phyloP scores from a whole-genome alignment of 2,888 invertebrate genomes.

The Brachylomia viminalis region DNA sequence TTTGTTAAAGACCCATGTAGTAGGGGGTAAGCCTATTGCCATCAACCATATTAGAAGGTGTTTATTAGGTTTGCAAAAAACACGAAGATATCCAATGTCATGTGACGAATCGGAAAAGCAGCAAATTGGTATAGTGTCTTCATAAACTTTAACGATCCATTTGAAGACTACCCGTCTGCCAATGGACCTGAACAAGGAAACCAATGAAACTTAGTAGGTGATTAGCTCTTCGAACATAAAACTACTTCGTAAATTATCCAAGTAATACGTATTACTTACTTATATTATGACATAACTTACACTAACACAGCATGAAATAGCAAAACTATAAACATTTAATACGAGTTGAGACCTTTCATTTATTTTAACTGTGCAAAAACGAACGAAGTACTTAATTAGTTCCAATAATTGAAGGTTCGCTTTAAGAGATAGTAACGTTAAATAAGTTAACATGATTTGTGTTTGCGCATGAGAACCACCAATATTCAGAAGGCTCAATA shows the following conservation, averaged over 20 bases:
- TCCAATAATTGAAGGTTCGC: neutral
- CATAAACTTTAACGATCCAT: neutral
- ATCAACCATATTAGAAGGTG: too few relatives aligned
- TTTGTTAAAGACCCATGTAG: too few relatives aligned
- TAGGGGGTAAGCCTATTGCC: too few relatives aligned
- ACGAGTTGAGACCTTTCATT: neutral
- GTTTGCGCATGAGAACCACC: neutral
- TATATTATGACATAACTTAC: neutral
- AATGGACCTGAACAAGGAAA: neutral
- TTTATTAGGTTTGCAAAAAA: too few relatives aligned
- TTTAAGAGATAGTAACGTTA: conserved; percentile 12
- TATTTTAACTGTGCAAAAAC: conserved; percentile 13
- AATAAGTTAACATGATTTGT: conserved; percentile 5
- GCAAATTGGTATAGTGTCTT: too few relatives aligned
- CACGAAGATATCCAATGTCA: neutral
- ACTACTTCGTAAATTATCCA: neutral
- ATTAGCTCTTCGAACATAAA: neutral
- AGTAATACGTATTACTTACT: too few relatives aligned
- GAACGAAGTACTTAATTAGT: conserved; percentile 26
- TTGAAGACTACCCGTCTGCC: too few relatives aligned
- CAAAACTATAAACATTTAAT: conserved; percentile 1
- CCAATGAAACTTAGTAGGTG: neutral
- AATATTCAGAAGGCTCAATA: conserved; percentile 18
- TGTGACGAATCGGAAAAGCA: too few relatives aligned
- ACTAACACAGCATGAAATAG: conserved; percentile 1